Evolutionary conservation across 2,113 vertebrate genomes (phyloP), one percentile per base, ranked within the genome.

Genomic region (Gadus chalcogrammus): DNA sequence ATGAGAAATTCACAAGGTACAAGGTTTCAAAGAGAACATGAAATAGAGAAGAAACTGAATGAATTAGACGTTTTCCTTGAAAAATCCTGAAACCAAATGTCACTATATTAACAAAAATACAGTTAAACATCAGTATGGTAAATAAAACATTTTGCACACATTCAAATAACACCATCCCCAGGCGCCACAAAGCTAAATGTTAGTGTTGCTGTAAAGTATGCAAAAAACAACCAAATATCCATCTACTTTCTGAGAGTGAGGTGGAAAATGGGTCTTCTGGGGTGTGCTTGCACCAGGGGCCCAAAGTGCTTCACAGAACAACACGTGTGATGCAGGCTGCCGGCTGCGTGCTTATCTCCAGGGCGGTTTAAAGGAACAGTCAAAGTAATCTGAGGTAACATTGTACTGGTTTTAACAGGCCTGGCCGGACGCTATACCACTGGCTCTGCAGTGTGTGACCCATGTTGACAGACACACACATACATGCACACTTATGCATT

Each of bases 1-100:
- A 31, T 48, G 28, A 17, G 27, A 31, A 74, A 68, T 53, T 5
- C 11, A 70, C 9, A 71, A 55, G 24, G 59, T 71, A 35, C 15
- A 71, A 24, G 24, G 24, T 5, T 31, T 59, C 56, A 62, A 28
- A 53, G 67, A 73, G 64, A 38, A 66, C 74, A 85, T 68, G 67
- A 11, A 59, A 35, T 8, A 71, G 69, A 80, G 48, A 77, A 35
- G 22, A 69, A 65, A 81, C 4, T 42, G 22, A 72, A 61, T 59
- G 3, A n/a, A 18, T 35, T 35, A 35, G 4, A 35, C 31, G 5
- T 35, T 35, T 35, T 35, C 18, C 18, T 59, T n/a, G 58, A 59
- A 59, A 20, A 35, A 35, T 35, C 31, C n/a, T 48, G 65, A 18
- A 22, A 65, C 56, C 31, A 35, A 35, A 35, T 35, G 31, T 35